A percentile compares a stretch with the other conserved stretches of the same genome.
phyloP scores from a whole-genome alignment of 2,113 vertebrate genomes.

The Talpa occidentalis region DNA sequence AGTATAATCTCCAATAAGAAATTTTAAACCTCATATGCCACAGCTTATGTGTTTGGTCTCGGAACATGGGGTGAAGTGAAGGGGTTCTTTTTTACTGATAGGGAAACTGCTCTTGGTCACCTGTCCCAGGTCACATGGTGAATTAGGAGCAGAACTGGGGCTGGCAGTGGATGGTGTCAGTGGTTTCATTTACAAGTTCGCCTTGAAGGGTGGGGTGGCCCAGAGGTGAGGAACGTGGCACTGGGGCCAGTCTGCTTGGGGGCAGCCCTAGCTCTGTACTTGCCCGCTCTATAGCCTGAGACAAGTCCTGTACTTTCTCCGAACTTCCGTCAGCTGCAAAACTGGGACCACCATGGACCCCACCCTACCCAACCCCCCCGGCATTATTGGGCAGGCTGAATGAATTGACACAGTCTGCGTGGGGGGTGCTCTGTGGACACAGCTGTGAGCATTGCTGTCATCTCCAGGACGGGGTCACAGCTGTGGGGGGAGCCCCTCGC shows the following conservation, averaged over 20 bases:
- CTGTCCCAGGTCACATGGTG: neutral
- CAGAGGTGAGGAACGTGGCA: fast-evolving
- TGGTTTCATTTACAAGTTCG: fast-evolving
- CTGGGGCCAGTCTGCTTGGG: neutral
- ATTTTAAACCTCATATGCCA: neutral
- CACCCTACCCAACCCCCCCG: neutral
- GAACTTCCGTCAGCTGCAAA: neutral
- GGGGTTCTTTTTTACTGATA: neutral
- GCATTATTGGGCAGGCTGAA: neutral
- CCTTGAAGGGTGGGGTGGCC: fast-evolving
- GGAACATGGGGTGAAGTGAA: fast-evolving
- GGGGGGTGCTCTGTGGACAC: neutral
- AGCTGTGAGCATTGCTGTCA: fast-evolving
- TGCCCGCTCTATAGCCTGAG: fast-evolving
- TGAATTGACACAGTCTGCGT: neutral
- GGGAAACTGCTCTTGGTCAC: neutral
- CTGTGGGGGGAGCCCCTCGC: neutral
- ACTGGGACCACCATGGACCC: no score
- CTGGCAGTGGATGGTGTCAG: neutral
- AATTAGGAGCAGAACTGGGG: neutral
- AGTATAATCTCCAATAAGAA: neutral
- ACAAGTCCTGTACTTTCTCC: neutral
- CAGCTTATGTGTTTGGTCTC: neutral
- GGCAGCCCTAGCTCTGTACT: neutral
- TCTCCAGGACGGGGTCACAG: neutral